Base-by-base conservation (phyloP, 2,888 invertebrate genomes). In the Alloscopus bannaensis region DNA sequence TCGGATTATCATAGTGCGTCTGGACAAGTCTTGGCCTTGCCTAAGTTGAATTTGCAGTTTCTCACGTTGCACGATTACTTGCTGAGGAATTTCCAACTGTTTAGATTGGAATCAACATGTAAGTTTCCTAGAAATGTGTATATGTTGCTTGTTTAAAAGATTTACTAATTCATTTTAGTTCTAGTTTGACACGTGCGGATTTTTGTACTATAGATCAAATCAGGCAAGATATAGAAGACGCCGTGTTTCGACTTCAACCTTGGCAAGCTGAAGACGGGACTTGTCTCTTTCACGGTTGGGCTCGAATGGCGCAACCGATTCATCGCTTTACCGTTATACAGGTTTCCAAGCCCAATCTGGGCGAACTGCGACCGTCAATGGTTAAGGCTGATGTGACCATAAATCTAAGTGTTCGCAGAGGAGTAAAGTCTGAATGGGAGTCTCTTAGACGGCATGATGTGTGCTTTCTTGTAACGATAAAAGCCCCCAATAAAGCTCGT, bases 21-120 rank as follows among this genome's bases (percentile, higher is more conserved):
- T 88, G 96, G 94, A 22, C 85, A 86, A 84, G 96, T 96, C 86
- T 90, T 99, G 36, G 99, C 99, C 0, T 90, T 99, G 82, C 99
- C 99, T 0, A 99, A 99, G 88, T 90, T 99, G 2, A 99, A 99
- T 90, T 91, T 99, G 4, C 99, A 99, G 89, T 99, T 99, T 88
- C 91, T 99, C 13, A 99, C 99, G 0, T 90, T 99, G 3, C 99
- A 99, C 88, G 99, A 99, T 90, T 99, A 99, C 88, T 90, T 99
- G 71, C 89, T 99, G 86, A 91, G 99, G 76, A 99, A 99, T 89
- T 99, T 99, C 87, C 97, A 98, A 89, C 90, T 99, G 4, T 99
- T 99, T 88, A 92, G 99, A 18, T 89, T 99, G 83, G 99, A 99
- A 89, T 98, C 99, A 16, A 99, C 99, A 60, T 98, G 96, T 95